Percentiles rank a stretch among this genome's conserved stretches.
Conservation (phyloP, 2,113 vertebrate species). For the Rhinoderma darwinii region DNA sequence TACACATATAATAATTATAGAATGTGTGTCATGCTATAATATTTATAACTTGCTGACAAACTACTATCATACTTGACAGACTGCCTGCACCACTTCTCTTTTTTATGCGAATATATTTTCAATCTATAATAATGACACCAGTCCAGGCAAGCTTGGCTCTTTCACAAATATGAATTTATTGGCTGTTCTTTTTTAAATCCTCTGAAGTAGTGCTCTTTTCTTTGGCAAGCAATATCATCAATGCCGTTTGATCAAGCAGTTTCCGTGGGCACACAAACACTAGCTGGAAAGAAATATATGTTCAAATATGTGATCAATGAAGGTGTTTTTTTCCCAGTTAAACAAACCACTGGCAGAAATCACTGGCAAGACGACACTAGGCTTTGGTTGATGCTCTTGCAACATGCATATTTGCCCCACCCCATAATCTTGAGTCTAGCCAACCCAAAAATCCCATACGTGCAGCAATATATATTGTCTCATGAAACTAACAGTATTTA, state of each 20-base stretch:
- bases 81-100: not conserved
- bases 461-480: not conserved
- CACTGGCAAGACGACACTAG: not conserved
- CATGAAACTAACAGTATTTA: not conserved
- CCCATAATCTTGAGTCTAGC: not conserved
- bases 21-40: no score
- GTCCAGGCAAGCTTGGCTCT: not conserved
- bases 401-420: not conserved
- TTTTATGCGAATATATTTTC: not conserved
- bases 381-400: conserved; percentile 8
- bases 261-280: conserved; percentile 23
- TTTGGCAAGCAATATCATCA: conserved; percentile 31
- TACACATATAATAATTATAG: not conserved
- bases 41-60: not conserved
- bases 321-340: conserved; percentile 25
- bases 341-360: conserved; percentile 25
- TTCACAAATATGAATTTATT: conserved; percentile 8
- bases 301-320: conserved; percentile 36
- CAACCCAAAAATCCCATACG: not conserved
- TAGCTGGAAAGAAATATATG: conserved; percentile 5
- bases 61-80: not conserved
- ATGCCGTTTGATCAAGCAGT: not conserved
- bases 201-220: not conserved
- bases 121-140: not conserved
- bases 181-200: not conserved